These are phyloP conservation scores for Styela plicata DNA, from an alignment of 23 tunicate genomes.

Conservation along the genomic window DNA sequence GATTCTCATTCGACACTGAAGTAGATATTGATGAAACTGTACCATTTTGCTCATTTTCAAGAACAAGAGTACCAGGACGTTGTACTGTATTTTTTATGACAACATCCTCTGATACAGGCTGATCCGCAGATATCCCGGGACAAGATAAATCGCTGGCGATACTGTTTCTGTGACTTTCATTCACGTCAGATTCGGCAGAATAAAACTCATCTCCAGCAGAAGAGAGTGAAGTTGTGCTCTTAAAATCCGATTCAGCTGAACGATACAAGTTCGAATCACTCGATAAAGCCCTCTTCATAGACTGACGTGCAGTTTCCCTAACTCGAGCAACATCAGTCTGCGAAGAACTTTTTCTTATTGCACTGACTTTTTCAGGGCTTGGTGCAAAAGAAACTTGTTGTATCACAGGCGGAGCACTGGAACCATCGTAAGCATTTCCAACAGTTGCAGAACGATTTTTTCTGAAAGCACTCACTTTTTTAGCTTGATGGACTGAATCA, in stretches of 20 bases:
- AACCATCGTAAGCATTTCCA: neutral
- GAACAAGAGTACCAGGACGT: constrained; percentile 5
- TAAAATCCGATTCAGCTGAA: constrained; percentile 66
- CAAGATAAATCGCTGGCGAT: neutral
- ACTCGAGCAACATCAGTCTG: constrained; percentile 9
- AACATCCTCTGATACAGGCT: neutral
- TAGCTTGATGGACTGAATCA: neutral
- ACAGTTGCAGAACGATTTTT: neutral
- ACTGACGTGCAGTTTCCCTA: neutral
- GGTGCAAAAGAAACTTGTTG: constrained; percentile 31
- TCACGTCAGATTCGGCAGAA: constrained; percentile 90
- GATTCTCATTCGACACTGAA: neutral
- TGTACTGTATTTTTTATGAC: neutral
- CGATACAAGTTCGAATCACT: constrained; percentile 55
- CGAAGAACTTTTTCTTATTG: constrained; percentile 19
- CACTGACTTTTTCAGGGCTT: constrained; percentile 18
- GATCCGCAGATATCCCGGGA: neutral
- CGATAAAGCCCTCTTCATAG: constrained; percentile 32
- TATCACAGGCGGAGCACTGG: neutral
- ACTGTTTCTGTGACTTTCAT: neutral
- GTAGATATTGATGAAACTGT: neutral
- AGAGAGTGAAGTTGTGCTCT: constrained; percentile 48
- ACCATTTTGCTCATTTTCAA: constrained; percentile 7
- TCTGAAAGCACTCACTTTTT: constrained; percentile 10
- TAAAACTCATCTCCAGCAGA: constrained; percentile 38